Base-by-base conservation (phyloP, 2,888 invertebrate species). In the Pinctada fucata region DNA sequence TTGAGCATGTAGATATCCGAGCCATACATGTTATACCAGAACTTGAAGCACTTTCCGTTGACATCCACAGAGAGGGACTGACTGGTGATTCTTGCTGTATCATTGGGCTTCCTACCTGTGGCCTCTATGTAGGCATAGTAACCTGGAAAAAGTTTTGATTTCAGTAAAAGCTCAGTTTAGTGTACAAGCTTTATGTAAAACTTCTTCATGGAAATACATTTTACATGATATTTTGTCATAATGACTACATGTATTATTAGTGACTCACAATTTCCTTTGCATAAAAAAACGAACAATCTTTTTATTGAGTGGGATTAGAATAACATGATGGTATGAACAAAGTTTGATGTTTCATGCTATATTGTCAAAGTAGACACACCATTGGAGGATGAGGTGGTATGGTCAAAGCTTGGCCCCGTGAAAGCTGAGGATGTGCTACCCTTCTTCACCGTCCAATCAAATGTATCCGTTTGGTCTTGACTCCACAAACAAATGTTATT, bases 1-100 rank as follows among this genome's bases (percentile, higher is more conserved):
- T 90, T 90, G 2, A 91, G 84, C 70, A 84, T 82, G 67, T 87
- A 88, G 64, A 90, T 81, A 77, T 86, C 83, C 4, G 85, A 80
- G 2, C 90, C 91, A 80, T 87, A 90, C 90, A 91, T 91, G 79
- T 90, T 89, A 80, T 90, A 91, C 89, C 89, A 91, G 86, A 91
- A 91, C 52, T 85, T 88, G 48, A 91, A 82, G 76, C 89, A 87
- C 65, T 81, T 82, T 3, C 88, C 88, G 6, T 76, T 82, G 3
- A 79, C 76, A 4, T 71, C 72, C 2, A 87, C 16, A 3, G 72
- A 68, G 2, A 86, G 58, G 48, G 51, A 51, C 1, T 82, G 83
- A 73, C 89, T 89, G 49, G 88, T 70, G 1, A 89, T 72, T 10
- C 89, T 80, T 31, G 90, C 89, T 45, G 90, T 88, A 72, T 82